phyloP scores from a whole-genome alignment of 2,113 vertebrate species.

The Cheirogaleus medius region DNA sequence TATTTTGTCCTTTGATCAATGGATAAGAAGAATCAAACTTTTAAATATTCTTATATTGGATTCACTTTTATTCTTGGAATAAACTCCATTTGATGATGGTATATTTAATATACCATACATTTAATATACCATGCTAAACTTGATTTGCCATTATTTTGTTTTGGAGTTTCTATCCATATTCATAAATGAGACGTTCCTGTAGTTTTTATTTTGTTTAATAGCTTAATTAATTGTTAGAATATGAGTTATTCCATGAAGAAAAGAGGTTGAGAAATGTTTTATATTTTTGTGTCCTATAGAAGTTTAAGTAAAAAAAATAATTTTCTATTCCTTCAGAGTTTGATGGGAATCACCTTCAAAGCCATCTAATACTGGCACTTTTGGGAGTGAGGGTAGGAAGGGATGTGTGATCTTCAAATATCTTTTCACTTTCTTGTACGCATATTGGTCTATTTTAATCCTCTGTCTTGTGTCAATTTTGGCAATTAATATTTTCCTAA shows the following conservation, averaged over 20 bases:
- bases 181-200: not conserved
- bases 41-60: not conserved
- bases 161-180: not conserved
- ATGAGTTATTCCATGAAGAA: conserved; percentile 12
- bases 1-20: not conserved
- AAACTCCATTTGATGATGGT: not conserved
- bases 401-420: not conserved
- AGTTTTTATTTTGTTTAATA: not conserved
- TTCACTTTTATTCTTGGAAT: not conserved
- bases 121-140: not conserved
- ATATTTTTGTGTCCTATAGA: not conserved
- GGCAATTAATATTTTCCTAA: not conserved
- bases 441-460: not conserved
- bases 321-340: not conserved
- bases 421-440: not conserved
- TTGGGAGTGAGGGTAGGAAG: not conserved
- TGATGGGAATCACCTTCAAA: not conserved
- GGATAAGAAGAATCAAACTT: not conserved
- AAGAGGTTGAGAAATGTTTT: not conserved
- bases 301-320: not conserved
- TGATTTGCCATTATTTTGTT: not conserved
- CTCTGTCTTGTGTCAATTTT: not conserved
- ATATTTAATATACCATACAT: not conserved
- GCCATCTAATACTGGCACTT: not conserved
- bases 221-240: not conserved